phyloP scores from a whole-genome alignment of 2,113 vertebrate species.

The Rutilus rutilus region DNA sequence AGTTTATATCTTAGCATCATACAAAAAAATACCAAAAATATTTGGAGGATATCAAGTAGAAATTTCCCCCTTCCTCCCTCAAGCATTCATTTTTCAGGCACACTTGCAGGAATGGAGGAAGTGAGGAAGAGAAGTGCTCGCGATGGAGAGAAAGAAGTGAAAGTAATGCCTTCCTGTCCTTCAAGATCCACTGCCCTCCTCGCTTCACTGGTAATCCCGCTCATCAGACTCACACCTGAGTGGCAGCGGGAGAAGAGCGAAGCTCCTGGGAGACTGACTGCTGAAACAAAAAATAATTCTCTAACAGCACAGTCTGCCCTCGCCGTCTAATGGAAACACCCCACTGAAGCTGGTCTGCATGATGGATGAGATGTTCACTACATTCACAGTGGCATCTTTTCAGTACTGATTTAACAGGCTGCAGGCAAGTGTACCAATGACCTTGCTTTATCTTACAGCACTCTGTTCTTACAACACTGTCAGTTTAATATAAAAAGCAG shows the following conservation, averaged over 20 bases:
- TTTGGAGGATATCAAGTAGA: background rate
- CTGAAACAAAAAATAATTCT: background rate
- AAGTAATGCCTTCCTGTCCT: constrained; percentile 51
- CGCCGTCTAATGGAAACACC: constrained; percentile 1
- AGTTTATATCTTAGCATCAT: background rate
- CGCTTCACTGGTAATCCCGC: constrained; percentile 51
- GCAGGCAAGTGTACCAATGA: background rate
- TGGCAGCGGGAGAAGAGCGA: constrained; percentile 22
- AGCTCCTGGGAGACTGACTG: background rate
- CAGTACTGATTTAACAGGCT: constrained; percentile 22
- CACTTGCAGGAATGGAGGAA: background rate
- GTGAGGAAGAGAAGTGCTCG: background rate
- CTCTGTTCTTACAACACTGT: background rate
- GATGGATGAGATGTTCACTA: constrained; percentile 35
- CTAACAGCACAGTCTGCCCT: constrained; percentile 26
- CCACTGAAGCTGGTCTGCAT: constrained; percentile 37
- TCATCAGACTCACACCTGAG: constrained; percentile 60
- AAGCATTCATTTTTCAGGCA: constrained; percentile 35
- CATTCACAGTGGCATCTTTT: constrained; percentile 2
- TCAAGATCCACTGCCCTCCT: constrained; percentile 53
- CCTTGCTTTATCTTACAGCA: background rate
- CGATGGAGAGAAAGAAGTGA: constrained; percentile 1
- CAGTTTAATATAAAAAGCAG: background rate
- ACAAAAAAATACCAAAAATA: background rate
- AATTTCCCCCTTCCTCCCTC: constrained; percentile 22